Conservation (phyloP, 1,140 invertebrate species). For the Drosophila subobscura region DNA sequence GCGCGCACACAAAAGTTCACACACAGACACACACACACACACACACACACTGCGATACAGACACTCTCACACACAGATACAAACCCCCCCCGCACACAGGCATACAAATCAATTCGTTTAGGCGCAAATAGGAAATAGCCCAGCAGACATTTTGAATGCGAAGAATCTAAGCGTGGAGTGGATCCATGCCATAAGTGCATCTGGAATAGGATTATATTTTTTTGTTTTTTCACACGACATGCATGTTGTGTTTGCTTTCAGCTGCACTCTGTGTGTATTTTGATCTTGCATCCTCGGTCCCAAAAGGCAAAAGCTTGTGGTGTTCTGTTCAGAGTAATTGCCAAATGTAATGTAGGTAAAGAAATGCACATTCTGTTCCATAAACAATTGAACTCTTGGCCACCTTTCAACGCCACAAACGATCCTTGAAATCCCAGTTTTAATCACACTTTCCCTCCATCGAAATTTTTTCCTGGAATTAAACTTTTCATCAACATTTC, state of each 20-base stretch:
- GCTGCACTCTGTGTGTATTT: no score
- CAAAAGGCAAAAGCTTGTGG: no score
- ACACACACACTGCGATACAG: slow-evolving; percentile 37
- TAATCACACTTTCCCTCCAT: no score
- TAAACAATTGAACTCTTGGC: background rate
- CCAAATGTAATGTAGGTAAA: no score
- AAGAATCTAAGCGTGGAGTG: background rate
- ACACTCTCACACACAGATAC: slow-evolving; percentile 62
- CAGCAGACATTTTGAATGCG: slow-evolving; percentile 54
- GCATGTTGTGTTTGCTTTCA: no score
- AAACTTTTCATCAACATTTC: background rate
- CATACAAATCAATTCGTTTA: slow-evolving; percentile 79
- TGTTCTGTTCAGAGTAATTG: no score
- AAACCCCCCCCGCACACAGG: slow-evolving; percentile 38
- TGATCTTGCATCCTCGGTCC: background rate
- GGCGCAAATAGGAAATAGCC: slow-evolving; percentile 70
- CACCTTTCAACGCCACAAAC: no score
- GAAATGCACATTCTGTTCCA: background rate
- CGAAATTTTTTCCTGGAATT: no score
- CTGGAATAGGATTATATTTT: no score
- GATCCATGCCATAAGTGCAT: no score
- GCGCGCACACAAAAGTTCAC: slow-evolving; percentile 70
- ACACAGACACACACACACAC: slow-evolving; percentile 48
- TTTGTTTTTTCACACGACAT: background rate
- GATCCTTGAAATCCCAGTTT: no score